Evolutionary conservation across 35 echinoderm and acorn worm species (phyloP), one percentile per base, ranked within the genome.

Genomic region (Lytechinus variegatus): DNA sequence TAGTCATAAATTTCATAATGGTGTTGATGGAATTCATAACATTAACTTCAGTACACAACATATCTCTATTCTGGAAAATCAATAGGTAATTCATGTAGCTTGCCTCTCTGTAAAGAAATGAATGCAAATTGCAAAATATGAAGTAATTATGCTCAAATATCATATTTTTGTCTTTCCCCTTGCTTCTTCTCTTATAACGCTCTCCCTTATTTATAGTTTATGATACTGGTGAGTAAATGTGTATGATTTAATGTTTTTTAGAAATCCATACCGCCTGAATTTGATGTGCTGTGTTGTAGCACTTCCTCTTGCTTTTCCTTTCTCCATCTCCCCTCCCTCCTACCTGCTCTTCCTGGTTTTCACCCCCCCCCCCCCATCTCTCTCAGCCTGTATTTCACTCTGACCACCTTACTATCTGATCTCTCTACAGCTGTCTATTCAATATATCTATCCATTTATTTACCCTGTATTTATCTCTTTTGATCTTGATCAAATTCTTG

Each of bases 201-300:
- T 95, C 13, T 13, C 52, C 44, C 12, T 16, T 51, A 56, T 86
- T 5, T 53, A 86, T 87, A 86, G 86, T 87, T 4, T 54, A 87
- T 54, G 52, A 95, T 52, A 95, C 86, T 87, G 86, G 66, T 90
- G 88, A 90, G 88, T 90, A 90, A 28, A 10, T 88, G n/a, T 88
- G 6, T 6, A 88, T 88, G 33, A 12, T 44, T 44, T 44, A 2
- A 44, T 44, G 33, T 0, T 44, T 44, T n/a, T 44, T 44, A 44
- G 33, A 44, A 44, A 79, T 79, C 14, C 14, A 79, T 21, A 16
- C 66, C 24, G 66, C 66, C 0, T 79, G 19, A 79, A 19, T 7
- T 24, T 24, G n/a, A 24, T 79, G 6, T 5, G 16, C 66, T 79
- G 19, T 79, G 66, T n/a, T 79, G 66, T 79, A 24, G 16, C 21